Evolutionary conservation across 2,797 vertebrate species (phyloP).

Genomic region (Eutrigla gurnardus): DNA sequence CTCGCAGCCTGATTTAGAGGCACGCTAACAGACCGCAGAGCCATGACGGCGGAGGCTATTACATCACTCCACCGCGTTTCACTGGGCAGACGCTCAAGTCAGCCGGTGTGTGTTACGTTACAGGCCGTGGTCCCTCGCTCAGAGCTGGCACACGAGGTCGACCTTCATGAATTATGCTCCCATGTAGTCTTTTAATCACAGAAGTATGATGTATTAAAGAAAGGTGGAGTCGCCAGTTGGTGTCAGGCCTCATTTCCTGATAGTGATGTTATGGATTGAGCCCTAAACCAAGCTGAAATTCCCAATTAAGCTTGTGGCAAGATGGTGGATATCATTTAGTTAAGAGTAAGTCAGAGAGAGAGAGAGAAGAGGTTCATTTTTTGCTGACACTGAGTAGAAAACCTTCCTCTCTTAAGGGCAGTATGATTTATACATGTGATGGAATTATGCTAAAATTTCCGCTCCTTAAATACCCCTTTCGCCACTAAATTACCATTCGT

Average conservation of each 20-base stretch:
- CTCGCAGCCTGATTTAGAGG: conserved; percentile 70
- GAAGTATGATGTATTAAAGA: conserved; percentile 29
- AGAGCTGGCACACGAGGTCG: conserved; percentile 24
- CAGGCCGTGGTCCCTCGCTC: conserved; percentile 20
- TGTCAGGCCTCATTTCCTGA: conserved; percentile 60
- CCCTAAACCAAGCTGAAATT: conserved; percentile 19
- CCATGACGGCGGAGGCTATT: conserved; percentile 52
- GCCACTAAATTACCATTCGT: conserved; percentile 28
- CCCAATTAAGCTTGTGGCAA: conserved; percentile 14
- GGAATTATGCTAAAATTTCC: conserved; percentile 32
- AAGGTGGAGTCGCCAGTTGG: conserved; percentile 49
- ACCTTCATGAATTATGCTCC: conserved; percentile 27
- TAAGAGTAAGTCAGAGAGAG: conserved; percentile 20
- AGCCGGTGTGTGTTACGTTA: conserved; percentile 51
- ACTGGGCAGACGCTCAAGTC: conserved; percentile 38
- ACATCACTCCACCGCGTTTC: conserved; percentile 58
- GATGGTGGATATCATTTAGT: conserved; percentile 28
- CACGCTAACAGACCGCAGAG: conserved; percentile 59
- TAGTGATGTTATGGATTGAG: conserved; percentile 19
- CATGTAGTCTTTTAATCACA: conserved; percentile 35
- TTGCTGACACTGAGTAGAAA: conserved; percentile 36
- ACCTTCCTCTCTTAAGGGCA: conserved; percentile 11
- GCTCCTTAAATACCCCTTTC: conserved; percentile 26
- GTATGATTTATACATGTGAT: conserved; percentile 46
- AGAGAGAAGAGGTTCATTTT: conserved; percentile 32